Base-by-base conservation (phyloP, 2,888 invertebrate genomes). In the Linnaemya tessellans region DNA sequence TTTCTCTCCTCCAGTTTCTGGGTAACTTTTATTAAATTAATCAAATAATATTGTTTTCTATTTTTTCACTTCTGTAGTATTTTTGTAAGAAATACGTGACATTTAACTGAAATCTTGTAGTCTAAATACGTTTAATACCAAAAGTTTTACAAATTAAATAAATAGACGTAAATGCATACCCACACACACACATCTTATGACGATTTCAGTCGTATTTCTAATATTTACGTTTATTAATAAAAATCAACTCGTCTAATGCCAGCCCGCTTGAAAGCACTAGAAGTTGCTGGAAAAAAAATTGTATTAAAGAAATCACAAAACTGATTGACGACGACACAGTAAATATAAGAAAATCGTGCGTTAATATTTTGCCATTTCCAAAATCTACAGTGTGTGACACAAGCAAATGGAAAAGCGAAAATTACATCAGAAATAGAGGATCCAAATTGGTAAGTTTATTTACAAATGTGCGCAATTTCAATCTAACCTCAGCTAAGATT, bases 281-380 rank as follows among this genome's bases (percentile, higher is more conserved):
- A n/a, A n/a, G 13, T 41, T 7, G 22, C 20, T 30, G n/a, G 3
- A 25, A 38, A 35, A 62, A 60, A 70, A 73, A 22, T 46, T 51
- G 75, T 71, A 71, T 77, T 75, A 70, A 77, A 62, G 35, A 82
- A 82, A 81, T 85, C 79, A 79, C 79, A 85, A 82, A 85, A 80
- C 71, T 85, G 85, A 85, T 85, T 85, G 85, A 85, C 79, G 79
- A 81, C 84, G 81, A 75, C 82, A 85, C 46, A 70, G 74, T 46
- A 82, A 85, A 85, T 79, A 85, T 46, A 81, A 85, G 64, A 82
- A 80, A 85, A 82, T 85, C 85, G 85, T 85, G 85, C 85, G 85
- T 85, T 85, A 71, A 75, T 71, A 75, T 82, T 85, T 79, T 79
- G 70, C 46, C 68, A 77, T 77, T 77, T 25, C 25, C 30, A 35